Conservation (phyloP, 2,113 vertebrate species). For the Pipra filicauda region DNA sequence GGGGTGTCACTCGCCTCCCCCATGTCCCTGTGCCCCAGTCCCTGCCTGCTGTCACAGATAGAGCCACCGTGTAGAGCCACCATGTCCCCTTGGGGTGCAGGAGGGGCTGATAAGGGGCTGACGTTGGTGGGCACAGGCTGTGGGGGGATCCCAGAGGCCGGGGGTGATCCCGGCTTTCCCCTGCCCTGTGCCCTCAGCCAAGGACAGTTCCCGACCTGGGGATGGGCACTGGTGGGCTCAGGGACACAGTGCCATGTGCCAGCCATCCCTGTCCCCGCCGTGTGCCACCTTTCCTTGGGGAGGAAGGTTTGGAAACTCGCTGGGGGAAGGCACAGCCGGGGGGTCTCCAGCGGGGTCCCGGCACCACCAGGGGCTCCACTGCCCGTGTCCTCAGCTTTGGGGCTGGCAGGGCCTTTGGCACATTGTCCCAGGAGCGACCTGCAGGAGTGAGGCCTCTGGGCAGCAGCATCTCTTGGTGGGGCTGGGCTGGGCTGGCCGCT, state of each 20-base stretch:
- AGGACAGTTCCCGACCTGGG: not conserved
- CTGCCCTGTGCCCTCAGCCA: not conserved
- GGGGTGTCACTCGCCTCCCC: not conserved
- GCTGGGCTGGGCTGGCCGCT: not conserved
- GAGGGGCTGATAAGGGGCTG: not conserved
- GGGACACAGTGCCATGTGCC: not conserved
- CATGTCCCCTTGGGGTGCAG: accelerated
- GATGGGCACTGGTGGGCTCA: not conserved
- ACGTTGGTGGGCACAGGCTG: not conserved
- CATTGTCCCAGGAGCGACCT: not conserved
- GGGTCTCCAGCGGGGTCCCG: not conserved
- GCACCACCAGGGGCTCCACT: not conserved
- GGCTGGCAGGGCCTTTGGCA: not conserved
- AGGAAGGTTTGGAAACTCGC: not conserved
- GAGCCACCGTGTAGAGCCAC: not conserved
- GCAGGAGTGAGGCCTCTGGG: not conserved
- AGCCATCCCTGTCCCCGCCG: accelerated
- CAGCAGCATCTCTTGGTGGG: not conserved
- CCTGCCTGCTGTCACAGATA: not conserved
- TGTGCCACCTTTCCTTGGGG: not conserved
- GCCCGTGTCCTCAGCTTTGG: too few relatives aligned
- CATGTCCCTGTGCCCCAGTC: accelerated
- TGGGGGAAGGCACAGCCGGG: not conserved
- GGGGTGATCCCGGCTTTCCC: not conserved
- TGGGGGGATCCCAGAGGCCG: not conserved